A percentile compares a stretch with the other conserved stretches of the same genome.
These are phyloP conservation scores for Incurvaria masculella DNA, from an alignment of 2,888 invertebrate genomes.

Conservation along the genomic window DNA sequence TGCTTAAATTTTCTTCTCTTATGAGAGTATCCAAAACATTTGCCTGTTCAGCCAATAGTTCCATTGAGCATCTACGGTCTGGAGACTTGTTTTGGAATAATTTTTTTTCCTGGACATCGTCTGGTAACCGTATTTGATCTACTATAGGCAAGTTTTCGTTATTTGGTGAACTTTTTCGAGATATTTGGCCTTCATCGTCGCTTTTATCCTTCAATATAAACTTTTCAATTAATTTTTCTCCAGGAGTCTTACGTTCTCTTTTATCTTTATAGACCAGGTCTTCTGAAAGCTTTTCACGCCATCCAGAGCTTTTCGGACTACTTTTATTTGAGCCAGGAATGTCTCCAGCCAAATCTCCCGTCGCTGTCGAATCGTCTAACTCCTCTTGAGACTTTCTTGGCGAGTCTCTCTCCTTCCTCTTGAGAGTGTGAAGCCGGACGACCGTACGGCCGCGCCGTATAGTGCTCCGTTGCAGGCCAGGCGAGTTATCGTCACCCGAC, in stretches of 20 bases:
- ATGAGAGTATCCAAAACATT: conserved; percentile 51
- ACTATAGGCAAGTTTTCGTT: background rate
- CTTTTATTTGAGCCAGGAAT: background rate
- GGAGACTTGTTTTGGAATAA: conserved; percentile 25
- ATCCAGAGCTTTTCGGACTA: conserved; percentile 24
- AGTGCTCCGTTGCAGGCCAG: conserved; percentile 45
- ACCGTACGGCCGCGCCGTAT: conserved; percentile 72
- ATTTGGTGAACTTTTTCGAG: conserved; percentile 17
- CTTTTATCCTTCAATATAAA: conserved; percentile 63
- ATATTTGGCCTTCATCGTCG: conserved; percentile 23
- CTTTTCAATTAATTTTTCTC: conserved; percentile 73
- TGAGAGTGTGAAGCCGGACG: conserved; percentile 68
- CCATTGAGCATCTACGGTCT: conserved; percentile 54
- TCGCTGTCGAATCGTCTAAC: conserved; percentile 8
- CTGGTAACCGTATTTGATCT: conserved; percentile 8
- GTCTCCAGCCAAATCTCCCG: conserved; percentile 12
- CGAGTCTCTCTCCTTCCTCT: conserved; percentile 47
- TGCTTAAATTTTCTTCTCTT: conserved; percentile 51
- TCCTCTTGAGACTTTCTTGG: conserved; percentile 32
- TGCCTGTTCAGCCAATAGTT: conserved; percentile 56
- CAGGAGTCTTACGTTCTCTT: conserved; percentile 64
- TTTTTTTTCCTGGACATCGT: conserved; percentile 15
- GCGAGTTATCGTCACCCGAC: conserved; percentile 42
- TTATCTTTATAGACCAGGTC: conserved; percentile 50
- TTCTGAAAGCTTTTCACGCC: conserved; percentile 64